These are phyloP conservation scores for Nematolebias whitei DNA, from an alignment of 2,113 vertebrate genomes.

Conservation along the genomic window DNA sequence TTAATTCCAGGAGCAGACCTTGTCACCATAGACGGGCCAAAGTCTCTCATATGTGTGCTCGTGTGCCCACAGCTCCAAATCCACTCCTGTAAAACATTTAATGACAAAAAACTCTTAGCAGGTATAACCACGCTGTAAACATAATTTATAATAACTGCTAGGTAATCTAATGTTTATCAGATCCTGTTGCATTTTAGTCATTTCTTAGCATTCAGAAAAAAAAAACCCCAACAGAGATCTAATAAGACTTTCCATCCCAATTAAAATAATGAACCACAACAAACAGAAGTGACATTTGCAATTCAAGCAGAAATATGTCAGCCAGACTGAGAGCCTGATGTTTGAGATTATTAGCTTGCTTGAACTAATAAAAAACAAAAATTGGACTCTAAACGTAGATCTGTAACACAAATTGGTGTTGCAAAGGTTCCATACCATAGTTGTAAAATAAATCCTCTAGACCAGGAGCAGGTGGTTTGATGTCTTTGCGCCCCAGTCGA, in stretches of 20 bases:
- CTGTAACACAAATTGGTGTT: conserved; percentile 44
- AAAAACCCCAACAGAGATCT: conserved; percentile 10
- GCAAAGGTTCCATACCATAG: conserved; percentile 64
- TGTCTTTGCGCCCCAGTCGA: conserved; percentile 72
- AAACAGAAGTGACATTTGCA: conserved; percentile 35
- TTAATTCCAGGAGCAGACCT: conserved; percentile 75
- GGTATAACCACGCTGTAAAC: too few relatives aligned
- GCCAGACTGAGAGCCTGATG: conserved; percentile 44
- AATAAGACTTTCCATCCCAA: conserved; percentile 21
- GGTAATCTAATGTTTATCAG: too few relatives aligned
- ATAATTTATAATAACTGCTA: too few relatives aligned
- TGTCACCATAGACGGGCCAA: conserved; percentile 87
- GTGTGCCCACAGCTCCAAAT: conserved; percentile 89
- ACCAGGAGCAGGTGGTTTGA: conserved; percentile 71
- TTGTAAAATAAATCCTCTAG: conserved; percentile 81
- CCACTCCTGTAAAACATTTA: conserved; percentile 78
- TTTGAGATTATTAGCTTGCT: conserved; percentile 22
- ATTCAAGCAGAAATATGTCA: conserved; percentile 13
- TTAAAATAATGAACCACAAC: conserved; percentile 38
- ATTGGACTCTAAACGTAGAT: conserved; percentile 33
- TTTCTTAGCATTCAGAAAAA: conserved; percentile 24
- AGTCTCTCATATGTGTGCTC: conserved; percentile 89
- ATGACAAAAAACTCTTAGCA: too few relatives aligned
- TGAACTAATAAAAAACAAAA: not conserved
- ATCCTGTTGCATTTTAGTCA: conserved; percentile 22